A percentile compares a stretch with the other conserved stretches of the same genome.
phyloP scores from a whole-genome alignment of 2,797 vertebrate genomes.

The Rhabdomys pumilio region DNA sequence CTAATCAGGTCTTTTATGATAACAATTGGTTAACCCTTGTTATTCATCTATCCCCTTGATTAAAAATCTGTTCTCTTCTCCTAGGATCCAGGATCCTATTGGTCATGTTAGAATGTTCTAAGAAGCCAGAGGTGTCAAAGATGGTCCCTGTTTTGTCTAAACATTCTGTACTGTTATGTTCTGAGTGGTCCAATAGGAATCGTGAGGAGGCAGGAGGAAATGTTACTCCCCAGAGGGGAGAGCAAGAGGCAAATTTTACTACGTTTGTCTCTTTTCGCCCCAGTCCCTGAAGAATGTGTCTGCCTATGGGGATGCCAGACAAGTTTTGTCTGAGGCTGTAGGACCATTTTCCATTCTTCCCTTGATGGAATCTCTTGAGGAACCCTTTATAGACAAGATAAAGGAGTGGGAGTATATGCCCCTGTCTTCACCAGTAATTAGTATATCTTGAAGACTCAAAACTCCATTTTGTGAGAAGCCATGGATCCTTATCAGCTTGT shows the following conservation, averaged over 20 bases:
- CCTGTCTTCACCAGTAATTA: neutral
- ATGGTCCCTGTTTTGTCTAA: neutral
- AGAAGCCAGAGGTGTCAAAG: neutral
- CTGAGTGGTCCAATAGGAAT: neutral
- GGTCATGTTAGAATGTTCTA: neutral
- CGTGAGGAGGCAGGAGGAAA: neutral
- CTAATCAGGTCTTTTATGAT: neutral
- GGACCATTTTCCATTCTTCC: neutral
- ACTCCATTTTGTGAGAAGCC: neutral
- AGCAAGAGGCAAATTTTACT: neutral
- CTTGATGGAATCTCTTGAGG: neutral
- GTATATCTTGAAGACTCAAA: neutral
- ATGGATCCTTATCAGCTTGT: neutral
- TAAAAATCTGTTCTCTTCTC: neutral
- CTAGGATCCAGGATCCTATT: neutral
- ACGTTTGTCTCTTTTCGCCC: neutral
- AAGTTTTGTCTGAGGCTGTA: neutral
- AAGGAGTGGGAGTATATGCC: neutral
- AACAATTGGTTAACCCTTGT: neutral
- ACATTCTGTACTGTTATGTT: neutral
- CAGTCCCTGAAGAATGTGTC: neutral
- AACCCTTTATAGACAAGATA: neutral
- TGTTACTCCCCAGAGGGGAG: neutral
- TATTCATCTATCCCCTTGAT: neutral
- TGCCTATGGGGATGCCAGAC: neutral